Conservation (phyloP, 2,797 vertebrate genomes). For the Jordanella pulchra region DNA sequence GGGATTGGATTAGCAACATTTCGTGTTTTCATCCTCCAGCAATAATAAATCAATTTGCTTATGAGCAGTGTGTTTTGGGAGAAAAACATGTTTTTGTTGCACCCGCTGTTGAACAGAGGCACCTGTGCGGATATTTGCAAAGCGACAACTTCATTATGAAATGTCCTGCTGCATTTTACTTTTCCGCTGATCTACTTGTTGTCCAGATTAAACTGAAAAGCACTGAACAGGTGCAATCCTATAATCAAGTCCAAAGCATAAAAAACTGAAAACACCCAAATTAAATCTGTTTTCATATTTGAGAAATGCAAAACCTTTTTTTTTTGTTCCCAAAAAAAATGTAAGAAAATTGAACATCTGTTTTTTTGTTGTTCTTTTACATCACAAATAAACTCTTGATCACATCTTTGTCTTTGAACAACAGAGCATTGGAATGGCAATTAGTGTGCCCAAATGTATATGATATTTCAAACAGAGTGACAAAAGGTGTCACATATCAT, state of each 20-base stretch:
- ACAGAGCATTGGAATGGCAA: not conserved
- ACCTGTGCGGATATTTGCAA: constrained; percentile 31
- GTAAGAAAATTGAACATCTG: not conserved
- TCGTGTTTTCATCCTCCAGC: constrained; percentile 46
- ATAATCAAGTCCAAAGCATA: not conserved
- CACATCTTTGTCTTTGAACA: not conserved
- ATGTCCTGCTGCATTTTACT: constrained; percentile 17
- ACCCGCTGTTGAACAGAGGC: constrained; percentile 2
- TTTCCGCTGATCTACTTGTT: not conserved
- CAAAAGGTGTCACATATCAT: too few species aligned
- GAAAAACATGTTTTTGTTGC: constrained; percentile 66
- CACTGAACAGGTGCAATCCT: not conserved
- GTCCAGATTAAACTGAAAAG: not conserved
- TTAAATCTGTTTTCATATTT: not conserved
- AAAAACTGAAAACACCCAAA: not conserved
- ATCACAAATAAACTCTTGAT: not conserved
- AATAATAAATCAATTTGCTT: constrained; percentile 64
- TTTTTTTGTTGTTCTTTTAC: not conserved
- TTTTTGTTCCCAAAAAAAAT: not conserved
- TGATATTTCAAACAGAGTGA: not conserved
- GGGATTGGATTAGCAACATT: constrained; percentile 61
- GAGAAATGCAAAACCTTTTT: not conserved
- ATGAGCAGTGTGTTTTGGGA: constrained; percentile 22
- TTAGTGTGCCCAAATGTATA: not conserved
- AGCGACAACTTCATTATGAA: constrained; percentile 18